Evolutionary conservation across 2,113 vertebrate genomes (phyloP).

Genomic region (Argyrosomus japonicus): DNA sequence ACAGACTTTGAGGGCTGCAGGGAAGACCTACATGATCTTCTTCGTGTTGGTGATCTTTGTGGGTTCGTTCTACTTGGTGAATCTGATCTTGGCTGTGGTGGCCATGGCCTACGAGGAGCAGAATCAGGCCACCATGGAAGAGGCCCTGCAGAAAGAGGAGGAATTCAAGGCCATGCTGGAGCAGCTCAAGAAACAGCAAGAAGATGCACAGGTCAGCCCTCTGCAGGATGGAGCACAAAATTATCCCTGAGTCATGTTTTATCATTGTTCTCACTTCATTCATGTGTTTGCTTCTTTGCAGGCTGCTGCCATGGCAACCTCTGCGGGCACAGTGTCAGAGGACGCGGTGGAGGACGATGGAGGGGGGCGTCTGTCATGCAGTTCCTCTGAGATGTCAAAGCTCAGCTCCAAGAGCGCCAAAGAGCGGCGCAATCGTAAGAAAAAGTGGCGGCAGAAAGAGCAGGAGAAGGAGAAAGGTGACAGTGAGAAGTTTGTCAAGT

Average conservation of each 20-base stretch:
- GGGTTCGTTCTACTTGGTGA: conserved; percentile 98
- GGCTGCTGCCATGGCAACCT: conserved; percentile 96
- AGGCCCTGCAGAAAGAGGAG: conserved; percentile 94
- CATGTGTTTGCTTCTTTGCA: conserved; percentile 52
- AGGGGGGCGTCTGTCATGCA: conserved; percentile 91
- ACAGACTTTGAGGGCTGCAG: conserved; percentile 95
- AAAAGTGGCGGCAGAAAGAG: conserved; percentile 93
- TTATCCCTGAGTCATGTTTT: not conserved
- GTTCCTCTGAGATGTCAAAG: conserved; percentile 96
- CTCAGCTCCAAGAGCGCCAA: conserved; percentile 99
- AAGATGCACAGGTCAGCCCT: conserved; percentile 92
- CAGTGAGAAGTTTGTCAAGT: conserved; percentile 97
- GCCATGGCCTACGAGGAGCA: conserved; percentile 99
- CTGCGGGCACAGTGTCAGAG: conserved; percentile 95
- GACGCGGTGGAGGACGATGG: conserved; percentile 95
- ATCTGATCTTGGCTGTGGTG: conserved; percentile 97
- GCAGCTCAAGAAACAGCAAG: conserved; percentile 95
- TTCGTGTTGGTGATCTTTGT: conserved; percentile 99
- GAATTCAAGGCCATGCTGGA: conserved; percentile 99
- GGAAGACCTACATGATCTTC: conserved; percentile 99
- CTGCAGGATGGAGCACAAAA: not conserved
- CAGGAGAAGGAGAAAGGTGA: conserved; percentile 98
- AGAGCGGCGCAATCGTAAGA: conserved; percentile 95
- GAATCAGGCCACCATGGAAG: conserved; percentile 97
- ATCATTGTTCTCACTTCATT: conserved; percentile 4